These are phyloP conservation scores for Psophia crepitans DNA, from an alignment of 2,113 vertebrate species.

Conservation along the genomic window DNA sequence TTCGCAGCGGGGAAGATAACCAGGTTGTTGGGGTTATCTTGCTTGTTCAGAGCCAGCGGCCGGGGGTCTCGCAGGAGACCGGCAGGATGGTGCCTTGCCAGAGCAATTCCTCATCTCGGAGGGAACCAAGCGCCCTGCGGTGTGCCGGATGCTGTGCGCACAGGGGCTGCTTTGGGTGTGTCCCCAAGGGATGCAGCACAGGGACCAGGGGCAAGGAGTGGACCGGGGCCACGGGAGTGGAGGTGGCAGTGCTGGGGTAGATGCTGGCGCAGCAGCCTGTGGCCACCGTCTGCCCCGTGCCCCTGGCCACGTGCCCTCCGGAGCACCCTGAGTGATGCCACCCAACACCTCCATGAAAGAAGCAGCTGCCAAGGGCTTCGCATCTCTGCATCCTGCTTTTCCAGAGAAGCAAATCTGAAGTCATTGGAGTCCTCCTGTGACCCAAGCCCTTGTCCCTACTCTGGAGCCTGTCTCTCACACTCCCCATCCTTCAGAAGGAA, in stretches of 20 bases:
- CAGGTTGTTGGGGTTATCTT: accelerated
- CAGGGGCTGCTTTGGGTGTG: accelerated
- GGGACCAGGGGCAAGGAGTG: neutral
- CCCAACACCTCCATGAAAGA: neutral
- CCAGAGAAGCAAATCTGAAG: neutral
- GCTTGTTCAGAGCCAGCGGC: neutral
- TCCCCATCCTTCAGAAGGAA: neutral
- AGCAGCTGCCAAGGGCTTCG: neutral
- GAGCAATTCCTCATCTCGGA: accelerated
- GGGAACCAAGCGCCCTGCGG: accelerated
- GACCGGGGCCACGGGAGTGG: accelerated
- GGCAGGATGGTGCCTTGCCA: accelerated
- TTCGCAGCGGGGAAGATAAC: accelerated
- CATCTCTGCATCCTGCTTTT: accelerated
- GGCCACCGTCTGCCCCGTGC: neutral
- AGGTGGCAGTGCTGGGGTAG: neutral
- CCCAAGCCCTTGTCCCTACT: accelerated
- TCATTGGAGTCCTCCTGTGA: neutral
- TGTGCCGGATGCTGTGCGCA: neutral
- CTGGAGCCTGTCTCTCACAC: neutral
- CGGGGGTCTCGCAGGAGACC: neutral
- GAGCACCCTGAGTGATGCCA: accelerated
- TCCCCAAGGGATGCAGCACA: neutral
- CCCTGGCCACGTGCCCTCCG: accelerated
- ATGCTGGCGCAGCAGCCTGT: accelerated